Evolutionary conservation across 2,797 vertebrate species (phyloP).

Genomic region (Australoheros facetus): DNA sequence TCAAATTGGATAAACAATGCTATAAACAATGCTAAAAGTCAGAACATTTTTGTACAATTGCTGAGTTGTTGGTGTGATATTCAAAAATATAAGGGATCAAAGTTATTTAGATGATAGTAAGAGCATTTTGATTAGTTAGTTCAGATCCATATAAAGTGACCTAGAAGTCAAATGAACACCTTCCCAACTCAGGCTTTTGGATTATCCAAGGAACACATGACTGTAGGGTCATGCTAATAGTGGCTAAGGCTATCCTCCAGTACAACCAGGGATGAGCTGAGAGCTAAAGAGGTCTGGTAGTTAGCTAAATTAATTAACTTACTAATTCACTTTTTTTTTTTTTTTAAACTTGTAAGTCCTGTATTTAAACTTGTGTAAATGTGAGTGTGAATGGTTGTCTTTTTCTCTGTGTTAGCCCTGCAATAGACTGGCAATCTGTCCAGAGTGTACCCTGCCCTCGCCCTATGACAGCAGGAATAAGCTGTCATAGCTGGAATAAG

Average conservation of each 20-base stretch:
- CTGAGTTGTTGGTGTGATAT: not conserved
- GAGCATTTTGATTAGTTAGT: not conserved
- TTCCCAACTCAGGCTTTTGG: not conserved
- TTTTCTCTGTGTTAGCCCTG: too few species aligned
- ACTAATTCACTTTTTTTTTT: not conserved
- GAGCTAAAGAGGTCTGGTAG: not conserved
- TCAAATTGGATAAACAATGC: not conserved
- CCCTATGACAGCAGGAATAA: not conserved
- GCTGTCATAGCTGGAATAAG: not conserved
- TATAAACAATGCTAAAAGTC: not conserved
- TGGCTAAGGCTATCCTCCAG: not conserved
- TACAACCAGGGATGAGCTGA: not conserved
- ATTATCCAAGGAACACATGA: not conserved
- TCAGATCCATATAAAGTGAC: not conserved
- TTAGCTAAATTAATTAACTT: not conserved
- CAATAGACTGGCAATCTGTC: too few species aligned
- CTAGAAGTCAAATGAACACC: not conserved
- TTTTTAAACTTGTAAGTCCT: not conserved
- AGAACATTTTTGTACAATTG: not conserved
- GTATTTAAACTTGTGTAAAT: not conserved
- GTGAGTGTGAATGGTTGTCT: accelerated
- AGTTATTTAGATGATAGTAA: not conserved
- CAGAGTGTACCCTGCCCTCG: not conserved
- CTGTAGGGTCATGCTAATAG: not conserved
- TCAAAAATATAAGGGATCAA: not conserved